A percentile compares a stretch with the other conserved stretches of the same genome.
These are phyloP conservation scores for Seriola aureovittata DNA, from an alignment of 2,113 vertebrate species.

Conservation along the genomic window DNA sequence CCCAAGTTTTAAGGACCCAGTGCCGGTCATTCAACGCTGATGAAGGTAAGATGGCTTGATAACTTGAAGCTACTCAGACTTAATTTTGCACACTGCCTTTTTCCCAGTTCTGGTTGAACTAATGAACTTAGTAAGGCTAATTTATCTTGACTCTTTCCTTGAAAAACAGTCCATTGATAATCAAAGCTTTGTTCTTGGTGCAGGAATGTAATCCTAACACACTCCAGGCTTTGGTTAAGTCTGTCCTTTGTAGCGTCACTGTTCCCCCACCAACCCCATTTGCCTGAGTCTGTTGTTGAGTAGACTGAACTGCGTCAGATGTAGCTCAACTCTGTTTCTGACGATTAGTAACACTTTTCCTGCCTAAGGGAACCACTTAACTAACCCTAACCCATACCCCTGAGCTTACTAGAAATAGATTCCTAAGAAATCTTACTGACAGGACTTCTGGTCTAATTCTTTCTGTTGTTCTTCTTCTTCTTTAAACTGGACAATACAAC, in stretches of 20 bases:
- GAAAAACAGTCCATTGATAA: constrained; percentile 62
- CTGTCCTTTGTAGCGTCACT: constrained; percentile 56
- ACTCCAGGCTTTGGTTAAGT: constrained; percentile 64
- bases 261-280: constrained; percentile 45
- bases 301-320: constrained; percentile 34
- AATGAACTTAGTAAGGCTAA: constrained; percentile 25
- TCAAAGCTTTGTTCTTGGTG: constrained; percentile 70
- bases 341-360: neutral
- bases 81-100: neutral
- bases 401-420: neutral
- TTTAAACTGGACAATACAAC: neutral
- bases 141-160: constrained; percentile 59
- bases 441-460: neutral
- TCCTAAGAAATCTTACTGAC: neutral
- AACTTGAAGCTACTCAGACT: neutral
- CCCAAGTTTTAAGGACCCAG: constrained; percentile 72
- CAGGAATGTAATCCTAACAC: constrained; percentile 71
- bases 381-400: too few species aligned
- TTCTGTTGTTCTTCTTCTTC: neutral
- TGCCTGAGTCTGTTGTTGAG: constrained; percentile 55
- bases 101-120: constrained; percentile 13
- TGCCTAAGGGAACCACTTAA: neutral
- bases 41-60: constrained; percentile 77
- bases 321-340: constrained; percentile 14
- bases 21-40: constrained; percentile 75